These are phyloP conservation scores for Hydropotes inermis DNA, from an alignment of 2,113 vertebrate species.

Conservation along the genomic window DNA sequence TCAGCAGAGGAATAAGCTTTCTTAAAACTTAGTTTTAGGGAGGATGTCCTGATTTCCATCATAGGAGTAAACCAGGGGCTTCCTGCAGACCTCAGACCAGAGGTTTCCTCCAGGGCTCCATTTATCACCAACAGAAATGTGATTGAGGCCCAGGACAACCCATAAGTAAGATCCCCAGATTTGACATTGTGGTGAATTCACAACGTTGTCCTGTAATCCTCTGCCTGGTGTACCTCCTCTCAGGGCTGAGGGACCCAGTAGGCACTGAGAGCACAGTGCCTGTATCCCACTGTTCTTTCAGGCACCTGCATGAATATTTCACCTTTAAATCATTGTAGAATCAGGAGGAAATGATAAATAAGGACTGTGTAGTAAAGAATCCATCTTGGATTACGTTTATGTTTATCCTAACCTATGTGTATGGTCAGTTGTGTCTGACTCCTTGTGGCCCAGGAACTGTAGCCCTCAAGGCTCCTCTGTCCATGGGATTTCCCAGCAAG, in stretches of 20 bases:
- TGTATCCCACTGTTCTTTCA: not conserved
- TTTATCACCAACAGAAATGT: not conserved
- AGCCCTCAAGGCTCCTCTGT: not conserved
- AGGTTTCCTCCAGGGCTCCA: not conserved
- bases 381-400: not conserved
- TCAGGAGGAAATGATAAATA: not conserved
- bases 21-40: not conserved
- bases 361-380: not conserved
- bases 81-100: not conserved
- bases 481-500: not conserved
- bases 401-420: not conserved
- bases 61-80: not conserved
- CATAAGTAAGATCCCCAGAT: not conserved
- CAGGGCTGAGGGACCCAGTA: not conserved
- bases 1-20: not conserved
- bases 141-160: not conserved
- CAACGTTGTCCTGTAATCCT: not conserved
- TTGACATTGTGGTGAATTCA: not conserved
- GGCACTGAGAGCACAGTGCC: not conserved
- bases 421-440: not conserved
- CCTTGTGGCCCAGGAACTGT: not conserved
- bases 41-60: not conserved
- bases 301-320: not conserved
- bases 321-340: not conserved
- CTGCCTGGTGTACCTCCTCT: not conserved